Evolutionary conservation across 2,113 vertebrate species (phyloP).

Genomic region (Pygoscelis adeliae): DNA sequence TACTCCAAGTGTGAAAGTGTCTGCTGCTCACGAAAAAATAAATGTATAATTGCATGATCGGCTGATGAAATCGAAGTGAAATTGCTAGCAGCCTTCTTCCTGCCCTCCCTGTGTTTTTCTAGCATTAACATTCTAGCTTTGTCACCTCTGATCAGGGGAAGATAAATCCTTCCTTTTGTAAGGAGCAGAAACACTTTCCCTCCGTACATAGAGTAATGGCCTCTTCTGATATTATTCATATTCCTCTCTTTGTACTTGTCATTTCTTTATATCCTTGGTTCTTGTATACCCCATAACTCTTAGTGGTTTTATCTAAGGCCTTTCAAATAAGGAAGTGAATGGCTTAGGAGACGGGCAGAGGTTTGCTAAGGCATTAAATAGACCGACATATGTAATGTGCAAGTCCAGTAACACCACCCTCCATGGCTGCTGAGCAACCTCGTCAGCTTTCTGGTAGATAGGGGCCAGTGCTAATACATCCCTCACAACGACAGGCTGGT

Average conservation of each 20-base stretch:
- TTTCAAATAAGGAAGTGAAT: neutral
- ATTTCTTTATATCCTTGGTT: neutral
- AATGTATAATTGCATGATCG: neutral
- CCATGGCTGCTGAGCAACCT: neutral
- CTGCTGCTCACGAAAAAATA: neutral
- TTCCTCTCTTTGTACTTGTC: conserved; percentile 50
- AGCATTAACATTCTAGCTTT: neutral
- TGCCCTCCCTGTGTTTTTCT: neutral
- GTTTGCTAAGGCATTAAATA: neutral
- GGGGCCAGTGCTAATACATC: neutral
- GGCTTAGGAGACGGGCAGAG: neutral
- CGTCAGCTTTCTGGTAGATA: neutral
- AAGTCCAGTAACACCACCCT: neutral
- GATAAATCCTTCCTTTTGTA: conserved; percentile 53
- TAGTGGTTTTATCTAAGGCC: neutral
- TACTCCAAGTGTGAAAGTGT: neutral
- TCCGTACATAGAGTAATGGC: conserved; percentile 26
- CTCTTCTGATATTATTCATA: conserved; percentile 49
- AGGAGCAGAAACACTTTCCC: conserved; percentile 54
- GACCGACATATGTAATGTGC: neutral
- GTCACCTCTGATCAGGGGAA: conserved; percentile 9
- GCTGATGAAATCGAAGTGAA: conserved; percentile 9
- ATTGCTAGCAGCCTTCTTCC: neutral
- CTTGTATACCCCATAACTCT: conserved; percentile 23
- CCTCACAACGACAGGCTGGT: neutral